Conservation (phyloP, 2,113 vertebrate species). For the Ceyx melanurus region DNA sequence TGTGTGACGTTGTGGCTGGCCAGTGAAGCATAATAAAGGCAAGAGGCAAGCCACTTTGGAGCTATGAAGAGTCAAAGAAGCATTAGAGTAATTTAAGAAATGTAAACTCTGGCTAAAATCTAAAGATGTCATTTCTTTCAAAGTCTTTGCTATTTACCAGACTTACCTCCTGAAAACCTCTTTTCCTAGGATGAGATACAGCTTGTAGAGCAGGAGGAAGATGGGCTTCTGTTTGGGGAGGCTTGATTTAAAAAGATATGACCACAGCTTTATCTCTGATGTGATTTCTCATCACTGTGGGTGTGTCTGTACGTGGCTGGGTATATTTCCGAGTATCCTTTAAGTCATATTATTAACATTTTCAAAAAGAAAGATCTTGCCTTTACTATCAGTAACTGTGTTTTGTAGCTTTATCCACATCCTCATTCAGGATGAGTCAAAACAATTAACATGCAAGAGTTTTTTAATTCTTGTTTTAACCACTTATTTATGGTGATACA, state of each 20-base stretch:
- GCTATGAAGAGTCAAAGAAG: background rate
- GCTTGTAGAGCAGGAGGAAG: background rate
- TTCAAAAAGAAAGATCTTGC: background rate
- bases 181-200: background rate
- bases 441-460: background rate
- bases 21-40: background rate
- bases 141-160: background rate
- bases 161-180: background rate
- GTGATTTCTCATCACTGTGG: background rate
- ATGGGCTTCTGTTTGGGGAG: background rate
- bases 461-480: background rate
- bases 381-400: background rate
- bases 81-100: background rate
- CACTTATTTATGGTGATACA: background rate
- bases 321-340: background rate
- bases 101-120: background rate
- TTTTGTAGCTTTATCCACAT: background rate
- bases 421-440: background rate
- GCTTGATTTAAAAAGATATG: background rate
- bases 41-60: background rate
- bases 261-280: background rate
- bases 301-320: background rate
- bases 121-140: background rate
- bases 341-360: background rate
- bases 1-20: background rate